Evolutionary conservation across 2,888 invertebrate genomes (phyloP), one percentile per base, ranked within the genome.

Genomic region (Acanthopleura granulata): DNA sequence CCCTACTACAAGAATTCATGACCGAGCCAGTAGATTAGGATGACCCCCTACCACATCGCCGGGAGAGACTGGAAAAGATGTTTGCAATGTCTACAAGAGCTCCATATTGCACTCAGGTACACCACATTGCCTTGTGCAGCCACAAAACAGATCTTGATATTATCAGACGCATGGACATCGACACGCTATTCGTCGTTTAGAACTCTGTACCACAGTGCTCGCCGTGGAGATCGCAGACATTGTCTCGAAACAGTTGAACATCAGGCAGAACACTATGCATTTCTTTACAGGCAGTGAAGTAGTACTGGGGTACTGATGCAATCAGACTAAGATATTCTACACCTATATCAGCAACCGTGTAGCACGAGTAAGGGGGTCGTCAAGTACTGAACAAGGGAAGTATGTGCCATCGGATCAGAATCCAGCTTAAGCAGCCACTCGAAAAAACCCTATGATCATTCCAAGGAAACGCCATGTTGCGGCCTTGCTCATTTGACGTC

Each of bases 261-360:
- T n/a, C n/a, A n/a, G n/a, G n/a, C n/a, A n/a, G n/a, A n/a, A n/a
- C n/a, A n/a, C n/a, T n/a, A n/a, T n/a, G n/a, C n/a, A n/a, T n/a
- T 75, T 57, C 22, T 75, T 49, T 22, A 49, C 70, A n/a, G 69
- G 71, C 74, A 74, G 74, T 18, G 9, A 49, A n/a, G 74, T 18
- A 51, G 51, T 51, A 15, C 61, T 62, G 18, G 66, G 77, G 29
- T 30, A 61, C 70, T 74, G 75, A 29, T 22, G 50, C 40, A 70
- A 29, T 25, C 22, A 72, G 40, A 14, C 57, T 18, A 51, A 61
- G 30, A 18, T 72, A 30, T 79, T 78, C 61, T 70, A 73, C 49
- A 69, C 51, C 12, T 79, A 76, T 75, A 76, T 79, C 16, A 27
- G 70, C 9, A 79, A 79, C 50, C 16, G 76, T 30, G 76, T 79